Evolutionary conservation across 2,888 invertebrate species (phyloP), one percentile per base, ranked within the genome.

Genomic region (Alcis repandata): DNA sequence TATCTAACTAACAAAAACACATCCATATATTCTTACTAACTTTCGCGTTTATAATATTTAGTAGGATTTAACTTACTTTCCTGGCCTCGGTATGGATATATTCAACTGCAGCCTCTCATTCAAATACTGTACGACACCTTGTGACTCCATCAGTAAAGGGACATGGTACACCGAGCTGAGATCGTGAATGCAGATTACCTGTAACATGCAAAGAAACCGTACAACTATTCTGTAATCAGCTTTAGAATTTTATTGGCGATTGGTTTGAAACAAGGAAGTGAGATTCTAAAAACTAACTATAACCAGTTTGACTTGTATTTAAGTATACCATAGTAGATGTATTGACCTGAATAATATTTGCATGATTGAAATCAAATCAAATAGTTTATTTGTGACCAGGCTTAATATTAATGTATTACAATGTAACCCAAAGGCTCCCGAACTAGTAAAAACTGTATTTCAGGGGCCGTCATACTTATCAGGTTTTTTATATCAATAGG

Each of bases 121-220:
- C 51, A 99, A 93, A 83, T 96, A 98, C 73, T 97, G 95, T 0
- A 98, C 96, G 0, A 99, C 96, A 8, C 98, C 97, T 87, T 99
- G 98, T 32, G 96, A 95, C 83, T 99, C 98, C 95, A 99, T 97
- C 67, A 99, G 90, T 59, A 99, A 87, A 0, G 99, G 99, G 0
- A 99, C 99, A 86, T 98, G 96, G 87, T 99, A 99, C 64, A 99
- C 98, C 1, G 98, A 99, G 52, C 96, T 95, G 46, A 99, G 95
- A 89, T 99, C 99, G 74, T 98, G 99, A 75, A 99, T 96, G 80
- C 98, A 98, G 76, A 99, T 96, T 0, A 99, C 98, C 97, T 97
- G 85, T 13, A 69, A 78, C 57, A 53, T 32, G 46, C 51, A 41
- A 27, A 61, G 36, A 40, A 36, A 48, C 52, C 27, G 52, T 45